A percentile compares a stretch with the other conserved stretches of the same genome.
phyloP scores from a whole-genome alignment of 2,113 vertebrate genomes.

The Petrocephalus microphthalmus region DNA sequence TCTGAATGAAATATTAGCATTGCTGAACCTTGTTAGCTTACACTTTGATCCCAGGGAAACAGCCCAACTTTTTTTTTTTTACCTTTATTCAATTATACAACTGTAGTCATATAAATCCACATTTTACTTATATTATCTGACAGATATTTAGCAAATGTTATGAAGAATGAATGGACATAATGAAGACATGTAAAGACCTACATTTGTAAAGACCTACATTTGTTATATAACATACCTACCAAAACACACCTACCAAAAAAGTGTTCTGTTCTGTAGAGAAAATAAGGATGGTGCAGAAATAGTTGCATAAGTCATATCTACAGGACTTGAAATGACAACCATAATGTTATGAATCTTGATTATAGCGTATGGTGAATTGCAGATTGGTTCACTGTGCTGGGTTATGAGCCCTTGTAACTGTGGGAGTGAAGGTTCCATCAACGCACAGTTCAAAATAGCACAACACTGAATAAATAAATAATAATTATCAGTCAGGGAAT shows the following conservation, averaged over 20 bases:
- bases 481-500: background rate
- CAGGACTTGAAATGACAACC: background rate
- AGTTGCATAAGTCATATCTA: background rate
- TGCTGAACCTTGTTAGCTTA: background rate
- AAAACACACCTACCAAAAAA: too few species aligned
- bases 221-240: background rate
- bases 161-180: background rate
- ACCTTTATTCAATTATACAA: background rate
- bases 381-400: background rate
- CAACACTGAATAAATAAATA: background rate
- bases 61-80: background rate
- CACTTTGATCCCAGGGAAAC: background rate
- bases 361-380: background rate
- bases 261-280: background rate
- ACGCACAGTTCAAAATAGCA: background rate
- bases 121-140: background rate
- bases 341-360: background rate
- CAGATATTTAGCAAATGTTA: background rate
- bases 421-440: background rate
- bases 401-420: background rate
- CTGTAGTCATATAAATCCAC: background rate
- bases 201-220: background rate
- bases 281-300: background rate
- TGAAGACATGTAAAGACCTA: background rate
- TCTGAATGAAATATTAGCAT: background rate